Conservation (phyloP, 2,797 vertebrate species). For the Periparus ater region DNA sequence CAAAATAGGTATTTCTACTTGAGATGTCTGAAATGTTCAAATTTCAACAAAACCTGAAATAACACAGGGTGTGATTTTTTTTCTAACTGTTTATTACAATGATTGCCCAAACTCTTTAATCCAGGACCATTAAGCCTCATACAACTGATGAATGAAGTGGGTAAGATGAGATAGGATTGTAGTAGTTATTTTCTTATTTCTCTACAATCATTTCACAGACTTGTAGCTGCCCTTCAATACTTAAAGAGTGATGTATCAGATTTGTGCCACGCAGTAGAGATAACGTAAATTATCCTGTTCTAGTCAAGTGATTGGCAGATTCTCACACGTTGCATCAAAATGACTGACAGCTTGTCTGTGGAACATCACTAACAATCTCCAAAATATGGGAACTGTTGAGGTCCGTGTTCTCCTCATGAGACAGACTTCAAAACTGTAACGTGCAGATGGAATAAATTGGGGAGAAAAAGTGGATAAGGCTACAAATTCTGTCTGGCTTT, state of each 20-base stretch:
- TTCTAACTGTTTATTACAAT: background rate
- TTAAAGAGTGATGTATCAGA: background rate
- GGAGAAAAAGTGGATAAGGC: background rate
- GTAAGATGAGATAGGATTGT: background rate
- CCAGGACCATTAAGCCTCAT: background rate
- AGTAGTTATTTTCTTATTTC: background rate
- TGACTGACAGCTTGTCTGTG: background rate
- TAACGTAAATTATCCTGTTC: background rate
- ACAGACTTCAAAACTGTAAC: background rate
- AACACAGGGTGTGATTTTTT: fast-evolving
- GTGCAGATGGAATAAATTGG: background rate
- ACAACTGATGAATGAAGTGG: background rate
- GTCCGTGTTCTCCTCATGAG: background rate
- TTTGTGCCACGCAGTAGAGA: background rate
- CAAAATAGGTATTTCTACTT: background rate
- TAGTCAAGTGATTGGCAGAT: background rate
- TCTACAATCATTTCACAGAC: background rate
- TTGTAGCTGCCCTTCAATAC: background rate
- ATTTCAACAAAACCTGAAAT: background rate
- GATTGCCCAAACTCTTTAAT: background rate
- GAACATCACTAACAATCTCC: background rate
- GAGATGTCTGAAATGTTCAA: background rate
- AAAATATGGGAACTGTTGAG: background rate
- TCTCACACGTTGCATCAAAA: background rate
- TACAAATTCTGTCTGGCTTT: background rate